These are phyloP conservation scores for Porphyrio hochstetteri DNA, from an alignment of 2,113 vertebrate genomes.

Conservation along the genomic window DNA sequence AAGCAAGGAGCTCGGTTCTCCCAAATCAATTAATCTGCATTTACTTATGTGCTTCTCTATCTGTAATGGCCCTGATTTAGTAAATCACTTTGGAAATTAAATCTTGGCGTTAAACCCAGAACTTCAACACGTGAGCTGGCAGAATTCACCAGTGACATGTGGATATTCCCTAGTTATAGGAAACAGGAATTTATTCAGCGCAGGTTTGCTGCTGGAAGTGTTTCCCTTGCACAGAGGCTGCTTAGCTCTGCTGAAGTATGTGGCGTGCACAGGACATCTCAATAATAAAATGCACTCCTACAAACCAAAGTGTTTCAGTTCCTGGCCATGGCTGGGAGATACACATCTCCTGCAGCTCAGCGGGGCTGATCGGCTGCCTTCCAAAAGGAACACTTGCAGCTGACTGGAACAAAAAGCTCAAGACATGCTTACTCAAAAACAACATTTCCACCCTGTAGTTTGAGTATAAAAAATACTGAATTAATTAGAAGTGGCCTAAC, in stretches of 20 bases:
- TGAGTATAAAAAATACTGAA: background rate
- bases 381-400: background rate
- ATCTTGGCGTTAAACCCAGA: constrained; percentile 13
- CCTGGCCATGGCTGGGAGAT: background rate
- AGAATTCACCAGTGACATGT: background rate
- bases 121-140: background rate
- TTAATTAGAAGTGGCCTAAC: background rate
- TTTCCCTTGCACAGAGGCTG: background rate
- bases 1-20: background rate
- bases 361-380: accelerated
- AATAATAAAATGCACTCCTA: background rate
- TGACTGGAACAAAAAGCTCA: background rate
- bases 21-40: background rate
- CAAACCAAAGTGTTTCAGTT: background rate
- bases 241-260: background rate
- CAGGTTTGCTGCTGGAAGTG: background rate
- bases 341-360: background rate
- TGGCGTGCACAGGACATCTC: accelerated
- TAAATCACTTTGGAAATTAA: constrained; percentile 40
- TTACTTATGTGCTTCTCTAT: background rate
- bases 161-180: background rate
- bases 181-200: constrained; percentile 13
- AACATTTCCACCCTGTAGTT: background rate
- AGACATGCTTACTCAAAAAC: background rate
- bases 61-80: background rate